Evolutionary conservation across 2,113 vertebrate species (phyloP).

Genomic region (Aegithalos caudatus): DNA sequence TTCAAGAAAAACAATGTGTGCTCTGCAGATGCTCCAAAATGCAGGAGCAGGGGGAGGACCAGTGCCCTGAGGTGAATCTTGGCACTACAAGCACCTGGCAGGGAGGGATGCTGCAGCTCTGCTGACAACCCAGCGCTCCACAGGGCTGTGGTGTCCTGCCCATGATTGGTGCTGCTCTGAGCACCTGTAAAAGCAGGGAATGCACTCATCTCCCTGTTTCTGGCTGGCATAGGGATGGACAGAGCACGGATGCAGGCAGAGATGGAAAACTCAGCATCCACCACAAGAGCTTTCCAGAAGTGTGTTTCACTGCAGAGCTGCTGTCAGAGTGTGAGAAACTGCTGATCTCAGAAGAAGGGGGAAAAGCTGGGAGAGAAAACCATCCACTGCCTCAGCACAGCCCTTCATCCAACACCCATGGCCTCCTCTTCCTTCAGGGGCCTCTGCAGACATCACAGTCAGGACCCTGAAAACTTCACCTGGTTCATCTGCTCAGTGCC

Average conservation of each 20-base stretch:
- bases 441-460: not conserved
- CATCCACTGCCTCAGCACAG: not conserved
- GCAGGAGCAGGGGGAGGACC: not conserved
- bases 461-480: not conserved
- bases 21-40: not conserved
- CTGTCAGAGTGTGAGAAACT: not conserved
- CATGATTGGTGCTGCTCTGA: accelerated
- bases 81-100: not conserved
- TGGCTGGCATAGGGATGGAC: accelerated
- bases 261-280: not conserved
- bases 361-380: not conserved
- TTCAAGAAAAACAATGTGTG: not conserved
- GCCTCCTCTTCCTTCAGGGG: not conserved
- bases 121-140: not conserved
- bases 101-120: not conserved
- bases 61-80: not conserved
- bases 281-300: not conserved
- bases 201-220: accelerated
- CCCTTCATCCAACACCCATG: accelerated
- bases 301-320: not conserved
- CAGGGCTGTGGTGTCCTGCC: not conserved
- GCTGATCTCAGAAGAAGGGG: not conserved
- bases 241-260: not conserved
- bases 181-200: not conserved
- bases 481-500: not conserved